These are phyloP conservation scores for Silurus lanzhouensis DNA, from an alignment of 2,797 vertebrate genomes.

Conservation along the genomic window DNA sequence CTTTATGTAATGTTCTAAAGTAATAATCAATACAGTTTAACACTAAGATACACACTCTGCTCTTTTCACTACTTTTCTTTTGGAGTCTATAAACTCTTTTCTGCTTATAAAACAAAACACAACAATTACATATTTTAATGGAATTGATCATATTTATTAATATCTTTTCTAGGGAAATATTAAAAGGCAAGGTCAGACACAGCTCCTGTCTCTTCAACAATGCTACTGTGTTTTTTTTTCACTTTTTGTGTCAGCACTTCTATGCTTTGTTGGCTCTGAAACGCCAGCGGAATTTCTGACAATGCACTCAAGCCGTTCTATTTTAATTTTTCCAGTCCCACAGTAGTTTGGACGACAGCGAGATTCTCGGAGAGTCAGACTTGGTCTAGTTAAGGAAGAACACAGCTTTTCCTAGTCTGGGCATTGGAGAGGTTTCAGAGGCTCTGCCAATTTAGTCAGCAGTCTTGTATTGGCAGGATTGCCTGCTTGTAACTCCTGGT, in stretches of 20 bases:
- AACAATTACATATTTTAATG: conserved; percentile 25
- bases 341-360: conserved; percentile 23
- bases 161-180: conserved; percentile 37
- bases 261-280: background rate
- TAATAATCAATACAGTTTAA: conserved; percentile 74
- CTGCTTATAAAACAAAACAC: conserved; percentile 3
- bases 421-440: conserved; percentile 33
- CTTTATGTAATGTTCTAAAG: conserved; percentile 82
- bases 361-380: conserved; percentile 16
- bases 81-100: background rate
- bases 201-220: background rate
- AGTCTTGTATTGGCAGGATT: conserved; percentile 60
- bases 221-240: background rate
- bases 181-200: conserved; percentile 38
- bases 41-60: background rate
- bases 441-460: conserved; percentile 60
- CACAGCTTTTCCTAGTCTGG: conserved; percentile 46
- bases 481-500: conserved; percentile 54
- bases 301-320: conserved; percentile 5
- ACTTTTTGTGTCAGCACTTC: background rate
- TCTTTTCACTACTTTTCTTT: too few species aligned
- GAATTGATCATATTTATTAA: conserved; percentile 46
- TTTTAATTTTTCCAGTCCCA: conserved; percentile 25
- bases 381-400: conserved; percentile 47
- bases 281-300: conserved; percentile 41